These are phyloP conservation scores for Hermaeophaga mercurialis DNA, from an alignment of 2,888 invertebrate species.

Conservation along the genomic window DNA sequence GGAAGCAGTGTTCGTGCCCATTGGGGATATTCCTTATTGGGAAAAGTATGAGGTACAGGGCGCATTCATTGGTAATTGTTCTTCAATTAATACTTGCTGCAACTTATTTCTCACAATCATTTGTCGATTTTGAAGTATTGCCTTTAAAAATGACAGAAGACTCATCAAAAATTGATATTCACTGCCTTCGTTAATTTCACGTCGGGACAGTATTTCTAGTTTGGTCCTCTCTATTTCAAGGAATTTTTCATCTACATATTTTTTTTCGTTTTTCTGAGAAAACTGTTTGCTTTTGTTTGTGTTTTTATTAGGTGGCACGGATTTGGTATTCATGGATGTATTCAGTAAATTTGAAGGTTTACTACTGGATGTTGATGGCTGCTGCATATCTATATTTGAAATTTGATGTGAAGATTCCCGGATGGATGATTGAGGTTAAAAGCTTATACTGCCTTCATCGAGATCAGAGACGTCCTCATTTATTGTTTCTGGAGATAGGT, in stretches of 20 bases:
- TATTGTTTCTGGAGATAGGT: slow-evolving; percentile 11
- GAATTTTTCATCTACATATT: slow-evolving; percentile 18
- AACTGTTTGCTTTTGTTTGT: slow-evolving; percentile 1
- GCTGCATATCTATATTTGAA: slow-evolving; percentile 2
- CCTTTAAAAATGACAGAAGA: slow-evolving; percentile 26
- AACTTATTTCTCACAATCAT: slow-evolving; percentile 26
- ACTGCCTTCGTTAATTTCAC: slow-evolving; percentile 15
- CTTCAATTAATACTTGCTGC: slow-evolving; percentile 31
- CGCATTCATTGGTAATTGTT: slow-evolving; percentile 12
- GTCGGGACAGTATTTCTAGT: slow-evolving; percentile 13
- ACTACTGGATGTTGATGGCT: slow-evolving; percentile 2
- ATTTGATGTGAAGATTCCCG: slow-evolving; percentile 14
- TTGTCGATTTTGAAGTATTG: slow-evolving; percentile 17
- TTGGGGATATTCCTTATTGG: background rate
- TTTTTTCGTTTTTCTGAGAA: slow-evolving; percentile 11
- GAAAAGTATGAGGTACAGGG: background rate
- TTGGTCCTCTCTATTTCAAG: slow-evolving; percentile 21
- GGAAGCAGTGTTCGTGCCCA: slow-evolving; percentile 4
- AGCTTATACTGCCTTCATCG: background rate
- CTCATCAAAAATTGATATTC: slow-evolving; percentile 28
- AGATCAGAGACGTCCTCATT: slow-evolving; percentile 3
- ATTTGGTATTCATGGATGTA: slow-evolving; percentile 7
- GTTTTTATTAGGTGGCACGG: background rate
- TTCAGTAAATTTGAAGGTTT: background rate
- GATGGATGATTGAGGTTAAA: background rate